phyloP scores from a whole-genome alignment of 2,113 vertebrate genomes.

The Amphiprion percula region DNA sequence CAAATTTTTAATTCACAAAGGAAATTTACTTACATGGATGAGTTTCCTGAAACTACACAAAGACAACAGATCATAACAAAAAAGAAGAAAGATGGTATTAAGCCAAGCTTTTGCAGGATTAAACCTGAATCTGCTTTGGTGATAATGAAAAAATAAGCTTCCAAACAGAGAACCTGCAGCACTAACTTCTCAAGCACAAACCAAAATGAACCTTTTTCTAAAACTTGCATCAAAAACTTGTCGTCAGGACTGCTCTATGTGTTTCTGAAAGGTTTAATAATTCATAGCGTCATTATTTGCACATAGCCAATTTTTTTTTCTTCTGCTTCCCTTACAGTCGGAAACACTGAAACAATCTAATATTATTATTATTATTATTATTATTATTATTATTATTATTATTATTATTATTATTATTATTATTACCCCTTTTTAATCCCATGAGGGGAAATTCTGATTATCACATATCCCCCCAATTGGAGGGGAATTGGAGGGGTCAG shows the following conservation, averaged over 20 bases:
- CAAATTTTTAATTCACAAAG: background rate
- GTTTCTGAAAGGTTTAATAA: conserved; percentile 18
- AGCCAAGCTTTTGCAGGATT: conserved; percentile 10
- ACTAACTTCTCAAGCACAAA: too few species aligned
- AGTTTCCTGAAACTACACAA: background rate
- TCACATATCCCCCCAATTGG: too few species aligned
- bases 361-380: background rate
- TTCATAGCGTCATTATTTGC: background rate
- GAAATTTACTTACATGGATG: background rate
- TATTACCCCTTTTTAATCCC: too few species aligned
- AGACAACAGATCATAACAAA: background rate
- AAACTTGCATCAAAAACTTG: too few species aligned
- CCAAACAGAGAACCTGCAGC: background rate
- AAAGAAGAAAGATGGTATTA: background rate
- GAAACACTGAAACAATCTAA: background rate
- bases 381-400: too few species aligned
- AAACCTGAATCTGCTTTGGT: conserved; percentile 10
- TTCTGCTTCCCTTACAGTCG: background rate
- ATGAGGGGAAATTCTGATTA: too few species aligned
- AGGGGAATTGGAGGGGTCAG: too few species aligned
- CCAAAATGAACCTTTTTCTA: too few species aligned
- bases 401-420: background rate
- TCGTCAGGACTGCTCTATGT: background rate
- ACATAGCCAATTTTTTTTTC: background rate
- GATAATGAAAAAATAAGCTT: conserved; percentile 33